These are phyloP conservation scores for Nasonia giraulti DNA, from an alignment of 1,140 invertebrate genomes.

Conservation along the genomic window DNA sequence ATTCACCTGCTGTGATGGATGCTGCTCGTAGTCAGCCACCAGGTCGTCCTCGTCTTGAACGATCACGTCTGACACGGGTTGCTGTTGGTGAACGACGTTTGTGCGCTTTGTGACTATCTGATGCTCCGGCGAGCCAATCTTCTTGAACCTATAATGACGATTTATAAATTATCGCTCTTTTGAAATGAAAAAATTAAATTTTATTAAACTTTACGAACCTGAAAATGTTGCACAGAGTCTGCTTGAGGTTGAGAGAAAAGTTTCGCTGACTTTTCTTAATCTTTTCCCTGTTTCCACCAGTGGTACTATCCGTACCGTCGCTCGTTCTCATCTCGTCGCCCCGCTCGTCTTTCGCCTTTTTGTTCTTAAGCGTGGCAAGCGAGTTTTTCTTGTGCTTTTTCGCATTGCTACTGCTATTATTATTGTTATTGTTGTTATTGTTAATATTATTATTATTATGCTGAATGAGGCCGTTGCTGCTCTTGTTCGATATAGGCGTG, in stretches of 20 bases:
- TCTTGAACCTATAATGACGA: constrained; percentile 76
- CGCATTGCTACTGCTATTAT: constrained; percentile 70
- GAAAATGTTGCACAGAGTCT: constrained; percentile 89
- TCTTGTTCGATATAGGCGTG: constrained; percentile 71
- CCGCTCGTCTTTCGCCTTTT: constrained; percentile 79
- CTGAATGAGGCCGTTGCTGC: constrained; percentile 69
- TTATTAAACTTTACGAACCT: constrained; percentile 33
- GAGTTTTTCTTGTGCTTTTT: constrained; percentile 79
- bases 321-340: constrained; percentile 28
- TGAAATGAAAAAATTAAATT: background rate
- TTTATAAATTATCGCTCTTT: background rate
- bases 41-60: constrained; percentile 69
- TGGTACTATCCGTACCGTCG: constrained; percentile 36
- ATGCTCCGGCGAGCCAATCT: constrained; percentile 74
- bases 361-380: constrained; percentile 78
- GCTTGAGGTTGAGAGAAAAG: constrained; percentile 85
- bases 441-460: constrained; percentile 74
- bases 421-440: constrained; percentile 70
- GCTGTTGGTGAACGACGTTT: constrained; percentile 68
- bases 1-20: constrained; percentile 57
- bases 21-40: constrained; percentile 67
- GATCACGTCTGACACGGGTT: constrained; percentile 66
- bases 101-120: constrained; percentile 66
- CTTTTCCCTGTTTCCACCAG: constrained; percentile 72
- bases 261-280: constrained; percentile 79